Evolutionary conservation across 1,140 invertebrate genomes (phyloP), one percentile per base, ranked within the genome.

Genomic region (Oncopodura yosiiana): DNA sequence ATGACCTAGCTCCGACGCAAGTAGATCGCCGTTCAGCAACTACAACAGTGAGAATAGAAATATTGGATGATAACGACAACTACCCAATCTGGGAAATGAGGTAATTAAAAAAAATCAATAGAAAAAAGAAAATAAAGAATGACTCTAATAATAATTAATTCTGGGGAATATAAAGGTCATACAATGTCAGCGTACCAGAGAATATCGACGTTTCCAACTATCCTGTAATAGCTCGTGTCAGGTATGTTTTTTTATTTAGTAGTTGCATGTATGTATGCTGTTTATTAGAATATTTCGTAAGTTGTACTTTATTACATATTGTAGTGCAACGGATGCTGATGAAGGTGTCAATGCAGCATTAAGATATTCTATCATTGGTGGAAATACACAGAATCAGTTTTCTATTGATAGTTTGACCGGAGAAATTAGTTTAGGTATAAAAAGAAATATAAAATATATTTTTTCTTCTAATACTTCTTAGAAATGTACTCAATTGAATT

Each of bases 331-430:
- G 0, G 94, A 98, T 70, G 81, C 81, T 3, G 93, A 98, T 71
- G 79, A 83, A 18, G 92, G 90, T 0, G 75, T 81, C n/a, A 97
- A 98, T 73, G 84, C 87, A 1, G 84, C 86, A 0, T 82, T 97
- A 11, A 74, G 88, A 8, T 98, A 94, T 71, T 86, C 87, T 0
- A 91, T 98, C 46, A 94, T 94, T 58, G 89, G 91, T 11, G 92
- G 93, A 0, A 95, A 96, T 69, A 86, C 82, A 0, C 88, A 92
- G 66, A 85, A 87, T 49, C 87, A 89, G 59, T 98, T 98, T 68
- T 82, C 84, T 1, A 94, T 97, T 12, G 89, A 96, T 69, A 84
- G 83, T n/a, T 76, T 89, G 63, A 89, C 82, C 53, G 94, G 93
- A 0, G 86, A 94, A 66, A 81, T 98, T 1, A 83, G 82, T 6